These are phyloP conservation scores for Atrichornis clamosus DNA, from an alignment of 2,113 vertebrate genomes.

Conservation along the genomic window DNA sequence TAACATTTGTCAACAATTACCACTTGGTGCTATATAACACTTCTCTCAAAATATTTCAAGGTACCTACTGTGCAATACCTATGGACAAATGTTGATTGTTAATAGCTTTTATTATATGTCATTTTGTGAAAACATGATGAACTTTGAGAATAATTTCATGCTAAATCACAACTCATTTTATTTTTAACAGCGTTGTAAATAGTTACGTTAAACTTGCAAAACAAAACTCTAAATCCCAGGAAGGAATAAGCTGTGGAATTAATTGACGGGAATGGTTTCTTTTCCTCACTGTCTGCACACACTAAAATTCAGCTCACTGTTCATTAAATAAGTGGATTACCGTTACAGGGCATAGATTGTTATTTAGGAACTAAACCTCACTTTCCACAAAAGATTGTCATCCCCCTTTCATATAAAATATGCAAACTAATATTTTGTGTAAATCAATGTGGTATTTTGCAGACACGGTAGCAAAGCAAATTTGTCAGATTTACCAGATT, in stretches of 20 bases:
- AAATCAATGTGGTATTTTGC: not conserved
- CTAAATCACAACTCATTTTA: not conserved
- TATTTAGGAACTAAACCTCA: not conserved
- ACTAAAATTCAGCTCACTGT: not conserved
- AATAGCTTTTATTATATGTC: not conserved
- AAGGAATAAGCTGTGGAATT: not conserved
- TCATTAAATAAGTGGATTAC: not conserved
- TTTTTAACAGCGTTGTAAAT: not conserved
- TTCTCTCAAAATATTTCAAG: constrained; percentile 14
- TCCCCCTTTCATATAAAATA: not conserved
- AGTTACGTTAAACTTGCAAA: not conserved
- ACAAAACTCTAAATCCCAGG: not conserved
- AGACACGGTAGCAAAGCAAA: not conserved
- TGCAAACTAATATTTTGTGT: not conserved
- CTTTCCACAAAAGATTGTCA: not conserved
- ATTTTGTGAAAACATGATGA: not conserved
- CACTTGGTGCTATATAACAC: not conserved
- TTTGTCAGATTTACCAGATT: not conserved
- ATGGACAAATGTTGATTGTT: not conserved
- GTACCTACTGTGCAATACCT: constrained; percentile 19
- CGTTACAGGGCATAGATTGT: not conserved
- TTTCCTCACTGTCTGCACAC: not conserved
- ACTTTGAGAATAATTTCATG: not conserved
- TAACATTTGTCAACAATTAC: constrained; percentile 24
- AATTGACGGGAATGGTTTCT: not conserved